A percentile compares a stretch with the other conserved stretches of the same genome.
phyloP scores from a whole-genome alignment of 2,113 vertebrate species.

The Rousettus leschenaultii region DNA sequence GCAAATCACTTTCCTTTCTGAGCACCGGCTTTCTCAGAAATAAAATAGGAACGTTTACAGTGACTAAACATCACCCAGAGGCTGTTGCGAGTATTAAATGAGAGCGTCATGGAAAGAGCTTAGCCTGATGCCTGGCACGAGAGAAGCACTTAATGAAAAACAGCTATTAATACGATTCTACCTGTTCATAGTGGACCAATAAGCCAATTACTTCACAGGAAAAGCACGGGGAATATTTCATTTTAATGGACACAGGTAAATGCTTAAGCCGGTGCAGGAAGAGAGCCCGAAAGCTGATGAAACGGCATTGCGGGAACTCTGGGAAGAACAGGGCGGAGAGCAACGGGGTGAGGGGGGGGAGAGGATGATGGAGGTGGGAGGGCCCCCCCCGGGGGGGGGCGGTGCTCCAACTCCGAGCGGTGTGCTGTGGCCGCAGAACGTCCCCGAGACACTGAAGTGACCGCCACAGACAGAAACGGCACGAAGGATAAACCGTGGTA shows the following conservation, averaged over 20 bases:
- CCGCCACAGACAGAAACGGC: not conserved
- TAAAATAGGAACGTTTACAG: not conserved
- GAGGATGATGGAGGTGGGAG: not conserved
- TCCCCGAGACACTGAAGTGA: not conserved
- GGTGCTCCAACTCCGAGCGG: not conserved
- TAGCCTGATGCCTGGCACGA: fast-evolving
- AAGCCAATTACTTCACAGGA: not conserved
- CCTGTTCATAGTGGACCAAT: not conserved
- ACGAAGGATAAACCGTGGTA: not conserved
- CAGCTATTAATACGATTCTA: fast-evolving
- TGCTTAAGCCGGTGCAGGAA: not conserved
- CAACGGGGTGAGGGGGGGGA: too few species aligned
- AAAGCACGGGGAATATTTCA: not conserved
- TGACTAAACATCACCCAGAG: fast-evolving
- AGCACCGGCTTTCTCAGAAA: not conserved
- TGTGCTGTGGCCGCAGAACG: not conserved
- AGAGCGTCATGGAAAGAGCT: not conserved
- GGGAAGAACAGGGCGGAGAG: not conserved
- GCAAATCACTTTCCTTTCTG: not conserved
- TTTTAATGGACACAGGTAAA: not conserved
- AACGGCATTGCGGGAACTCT: not conserved
- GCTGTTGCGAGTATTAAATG: not conserved
- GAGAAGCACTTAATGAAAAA: not conserved
- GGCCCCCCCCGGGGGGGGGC: not conserved
- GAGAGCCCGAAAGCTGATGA: not conserved